phyloP scores from a whole-genome alignment of 2,113 vertebrate genomes.

The Nymphicus hollandicus region DNA sequence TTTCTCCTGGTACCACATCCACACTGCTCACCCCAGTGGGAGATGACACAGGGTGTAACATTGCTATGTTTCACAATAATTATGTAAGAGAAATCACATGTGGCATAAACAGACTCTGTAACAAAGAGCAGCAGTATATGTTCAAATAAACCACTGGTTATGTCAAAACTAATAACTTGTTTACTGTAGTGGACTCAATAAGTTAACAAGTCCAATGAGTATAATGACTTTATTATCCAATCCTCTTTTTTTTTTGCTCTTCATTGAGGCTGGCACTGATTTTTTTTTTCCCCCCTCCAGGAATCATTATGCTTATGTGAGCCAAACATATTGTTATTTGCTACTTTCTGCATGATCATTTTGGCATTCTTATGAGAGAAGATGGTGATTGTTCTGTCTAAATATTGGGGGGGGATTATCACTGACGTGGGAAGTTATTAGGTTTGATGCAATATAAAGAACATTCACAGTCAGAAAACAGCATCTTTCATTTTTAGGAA shows the following conservation, averaged over 20 bases:
- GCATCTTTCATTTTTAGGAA: constrained; percentile 71
- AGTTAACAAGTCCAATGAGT: constrained; percentile 65
- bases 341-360: constrained; percentile 29
- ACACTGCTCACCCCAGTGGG: constrained; percentile 52
- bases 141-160: constrained; percentile 67
- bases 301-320: constrained; percentile 49
- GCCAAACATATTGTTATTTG: constrained; percentile 63
- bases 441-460: constrained; percentile 49
- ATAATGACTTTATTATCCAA: constrained; percentile 31
- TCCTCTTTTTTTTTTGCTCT: not conserved
- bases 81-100: constrained; percentile 67
- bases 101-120: constrained; percentile 61
- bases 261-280: not conserved
- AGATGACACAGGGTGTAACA: constrained; percentile 40
- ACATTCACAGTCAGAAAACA: constrained; percentile 54
- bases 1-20: constrained; percentile 46
- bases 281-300: not conserved
- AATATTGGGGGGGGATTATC: constrained; percentile 34
- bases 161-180: constrained; percentile 72
- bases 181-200: constrained; percentile 52
- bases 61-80: constrained; percentile 57
- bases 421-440: constrained; percentile 43
- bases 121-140: constrained; percentile 62
- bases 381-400: constrained; percentile 19
- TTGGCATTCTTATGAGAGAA: constrained; percentile 40